A percentile compares a stretch with the other conserved stretches of the same genome.
Conservation (phyloP, 2,113 vertebrate species). For the Tachysurus fulvidraco region DNA sequence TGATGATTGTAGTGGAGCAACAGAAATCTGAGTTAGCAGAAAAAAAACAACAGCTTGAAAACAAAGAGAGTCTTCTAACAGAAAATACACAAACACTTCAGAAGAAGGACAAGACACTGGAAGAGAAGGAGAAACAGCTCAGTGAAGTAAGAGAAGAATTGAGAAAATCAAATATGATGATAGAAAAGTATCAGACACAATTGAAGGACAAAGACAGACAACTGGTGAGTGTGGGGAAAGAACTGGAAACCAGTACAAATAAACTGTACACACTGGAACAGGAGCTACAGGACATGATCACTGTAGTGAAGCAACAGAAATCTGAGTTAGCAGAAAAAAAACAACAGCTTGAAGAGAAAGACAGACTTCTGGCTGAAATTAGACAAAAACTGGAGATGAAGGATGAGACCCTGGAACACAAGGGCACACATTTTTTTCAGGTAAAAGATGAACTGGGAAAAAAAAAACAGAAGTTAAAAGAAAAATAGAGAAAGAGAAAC, state of each 20-base stretch:
- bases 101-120: neutral
- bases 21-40: neutral
- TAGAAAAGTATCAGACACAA: neutral
- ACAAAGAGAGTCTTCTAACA: slow-evolving; percentile 11
- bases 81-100: neutral
- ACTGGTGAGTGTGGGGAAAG: neutral
- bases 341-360: neutral
- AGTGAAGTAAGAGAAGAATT: neutral
- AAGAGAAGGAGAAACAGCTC: neutral
- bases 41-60: too few species aligned
- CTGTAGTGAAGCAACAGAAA: neutral
- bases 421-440: neutral
- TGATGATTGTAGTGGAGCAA: too few species aligned
- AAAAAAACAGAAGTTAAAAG: neutral
- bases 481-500: too few species aligned
- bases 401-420: neutral
- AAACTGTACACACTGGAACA: too few species aligned
- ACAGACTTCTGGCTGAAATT: neutral
- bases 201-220: neutral
- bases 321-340: slow-evolving; percentile 10
- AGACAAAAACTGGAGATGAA: neutral
- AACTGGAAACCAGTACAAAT: neutral
- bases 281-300: slow-evolving; percentile 15
- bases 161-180: neutral
- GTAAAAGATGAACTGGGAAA: neutral